phyloP scores from a whole-genome alignment of 2,113 vertebrate species.

The Muscicapa adusta region DNA sequence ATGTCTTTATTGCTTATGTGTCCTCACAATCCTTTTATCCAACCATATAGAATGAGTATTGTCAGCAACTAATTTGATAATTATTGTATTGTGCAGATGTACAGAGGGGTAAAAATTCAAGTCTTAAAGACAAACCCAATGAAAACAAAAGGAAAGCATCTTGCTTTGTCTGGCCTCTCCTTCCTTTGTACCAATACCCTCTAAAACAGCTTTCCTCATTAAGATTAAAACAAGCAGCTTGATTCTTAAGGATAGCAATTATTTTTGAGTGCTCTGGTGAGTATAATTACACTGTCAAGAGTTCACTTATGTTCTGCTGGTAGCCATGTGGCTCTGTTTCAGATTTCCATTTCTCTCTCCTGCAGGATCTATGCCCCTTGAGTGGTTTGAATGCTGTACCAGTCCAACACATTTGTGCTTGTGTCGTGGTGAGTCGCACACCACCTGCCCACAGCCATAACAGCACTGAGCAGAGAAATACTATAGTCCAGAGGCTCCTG shows the following conservation, averaged over 20 bases:
- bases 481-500: neutral
- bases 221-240: constrained; percentile 26
- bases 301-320: neutral
- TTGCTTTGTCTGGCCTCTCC: neutral
- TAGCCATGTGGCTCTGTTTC: neutral
- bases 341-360: neutral
- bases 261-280: constrained; percentile 16
- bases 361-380: neutral
- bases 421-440: accelerated
- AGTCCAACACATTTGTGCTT: neutral
- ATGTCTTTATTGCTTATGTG: accelerated
- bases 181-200: neutral
- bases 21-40: neutral
- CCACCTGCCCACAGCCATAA: neutral
- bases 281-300: neutral
- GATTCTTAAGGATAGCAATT: constrained; percentile 23
- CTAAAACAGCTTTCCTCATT: neutral
- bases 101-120: neutral
- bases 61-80: neutral
- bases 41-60: neutral
- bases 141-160: neutral
- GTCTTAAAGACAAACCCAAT: neutral
- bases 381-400: neutral
- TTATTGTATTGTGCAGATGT: neutral
- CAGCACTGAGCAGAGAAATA: neutral